phyloP scores from a whole-genome alignment of 1,140 invertebrate genomes.

The Pachypeltis micranthus region DNA sequence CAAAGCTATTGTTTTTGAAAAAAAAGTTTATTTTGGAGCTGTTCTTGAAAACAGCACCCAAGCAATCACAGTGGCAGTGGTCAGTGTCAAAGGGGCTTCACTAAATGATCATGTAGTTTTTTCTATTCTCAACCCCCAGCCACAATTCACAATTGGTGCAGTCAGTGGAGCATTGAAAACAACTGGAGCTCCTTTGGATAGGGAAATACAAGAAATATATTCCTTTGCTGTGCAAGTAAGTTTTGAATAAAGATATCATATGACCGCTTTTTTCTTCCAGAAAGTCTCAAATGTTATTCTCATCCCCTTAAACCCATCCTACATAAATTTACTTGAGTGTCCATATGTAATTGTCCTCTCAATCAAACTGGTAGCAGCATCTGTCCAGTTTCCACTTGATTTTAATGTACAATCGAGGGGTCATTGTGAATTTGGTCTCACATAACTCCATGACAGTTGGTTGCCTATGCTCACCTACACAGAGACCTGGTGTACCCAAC shows the following conservation, averaged over 20 bases:
- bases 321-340: too few relatives aligned
- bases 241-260: slow-evolving; percentile 14
- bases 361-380: too few relatives aligned
- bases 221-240: slow-evolving; percentile 66
- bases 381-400: too few relatives aligned
- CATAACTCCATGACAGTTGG: too few relatives aligned
- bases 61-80: slow-evolving; percentile 61
- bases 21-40: slow-evolving; percentile 62
- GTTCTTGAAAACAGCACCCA: slow-evolving; percentile 78
- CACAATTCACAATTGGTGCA: slow-evolving; percentile 78
- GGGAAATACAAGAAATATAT: slow-evolving; percentile 70
- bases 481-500: too few relatives aligned
- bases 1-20: slow-evolving; percentile 57
- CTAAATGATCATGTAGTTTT: slow-evolving; percentile 83
- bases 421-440: too few relatives aligned
- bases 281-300: too few relatives aligned
- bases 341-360: too few relatives aligned
- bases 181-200: slow-evolving; percentile 69
- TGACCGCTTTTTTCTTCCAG: background rate
- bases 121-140: slow-evolving; percentile 74
- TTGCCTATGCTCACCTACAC: too few relatives aligned
- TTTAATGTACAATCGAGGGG: too few relatives aligned
- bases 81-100: slow-evolving; percentile 72
- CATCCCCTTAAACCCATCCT: too few relatives aligned
- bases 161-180: slow-evolving; percentile 81